Conservation (phyloP, 2,797 vertebrate species). For the Chaenodraco wilsoni region DNA sequence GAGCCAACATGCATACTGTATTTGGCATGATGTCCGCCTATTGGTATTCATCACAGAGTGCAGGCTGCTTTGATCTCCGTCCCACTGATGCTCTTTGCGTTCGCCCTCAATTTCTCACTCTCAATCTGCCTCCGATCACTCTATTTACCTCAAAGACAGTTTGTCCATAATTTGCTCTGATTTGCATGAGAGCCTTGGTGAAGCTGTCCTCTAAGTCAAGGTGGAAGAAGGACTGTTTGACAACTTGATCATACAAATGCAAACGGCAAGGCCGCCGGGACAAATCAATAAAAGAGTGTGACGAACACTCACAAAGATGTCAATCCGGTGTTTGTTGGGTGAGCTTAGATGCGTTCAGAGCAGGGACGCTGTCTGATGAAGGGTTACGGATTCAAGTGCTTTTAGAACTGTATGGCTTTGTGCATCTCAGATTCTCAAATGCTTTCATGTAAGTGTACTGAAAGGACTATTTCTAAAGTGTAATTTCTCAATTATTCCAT, state of each 20-base stretch:
- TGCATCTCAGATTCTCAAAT: background rate
- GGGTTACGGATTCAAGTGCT: background rate
- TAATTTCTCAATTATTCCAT: background rate
- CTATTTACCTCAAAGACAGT: constrained; percentile 51
- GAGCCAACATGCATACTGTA: constrained; percentile 9
- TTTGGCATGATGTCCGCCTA: constrained; percentile 28
- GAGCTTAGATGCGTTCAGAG: background rate
- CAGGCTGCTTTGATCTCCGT: constrained; percentile 53
- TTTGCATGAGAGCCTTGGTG: constrained; percentile 42
- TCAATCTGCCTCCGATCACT: constrained; percentile 28
- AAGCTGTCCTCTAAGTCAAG: constrained; percentile 49
- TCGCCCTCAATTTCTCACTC: constrained; percentile 8
- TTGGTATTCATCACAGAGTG: constrained; percentile 54
- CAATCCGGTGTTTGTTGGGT: constrained; percentile 9
- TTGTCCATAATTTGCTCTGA: constrained; percentile 50
- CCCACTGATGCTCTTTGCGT: constrained; percentile 20
- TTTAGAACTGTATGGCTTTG: constrained; percentile 3
- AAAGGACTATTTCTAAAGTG: background rate
- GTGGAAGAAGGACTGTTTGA: constrained; percentile 40
- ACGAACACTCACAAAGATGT: constrained; percentile 22
- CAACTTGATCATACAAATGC: constrained; percentile 48
- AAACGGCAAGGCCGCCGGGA: constrained; percentile 12
- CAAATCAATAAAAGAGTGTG: constrained; percentile 26
- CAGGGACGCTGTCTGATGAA: background rate
- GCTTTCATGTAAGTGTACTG: background rate